Percentiles rank a stretch among this genome's conserved stretches.
Conservation (phyloP, 2,888 invertebrate genomes). For the Polyommatus iphigenia region DNA sequence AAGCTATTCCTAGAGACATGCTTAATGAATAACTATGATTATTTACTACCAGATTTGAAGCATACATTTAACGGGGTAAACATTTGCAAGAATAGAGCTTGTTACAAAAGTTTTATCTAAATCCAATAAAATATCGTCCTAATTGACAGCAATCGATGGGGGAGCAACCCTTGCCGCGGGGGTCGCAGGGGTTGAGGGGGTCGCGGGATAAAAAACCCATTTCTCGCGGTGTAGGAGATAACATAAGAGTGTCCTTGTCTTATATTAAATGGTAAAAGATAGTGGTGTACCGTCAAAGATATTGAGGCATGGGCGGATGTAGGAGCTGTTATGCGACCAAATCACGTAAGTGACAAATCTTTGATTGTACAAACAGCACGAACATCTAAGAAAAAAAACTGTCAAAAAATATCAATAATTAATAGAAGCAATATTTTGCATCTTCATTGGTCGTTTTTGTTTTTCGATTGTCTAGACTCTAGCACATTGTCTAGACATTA, state of each 20-base stretch:
- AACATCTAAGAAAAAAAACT: no score
- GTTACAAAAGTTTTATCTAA: constrained; percentile 22
- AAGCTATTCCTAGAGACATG: no score
- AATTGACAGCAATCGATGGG: constrained; percentile 43
- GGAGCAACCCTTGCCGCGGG: constrained; percentile 69
- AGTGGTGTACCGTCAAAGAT: background rate
- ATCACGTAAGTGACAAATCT: no score
- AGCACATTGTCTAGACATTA: no score
- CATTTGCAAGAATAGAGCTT: constrained; percentile 12
- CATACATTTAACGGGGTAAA: background rate
- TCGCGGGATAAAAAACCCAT: constrained; percentile 50
- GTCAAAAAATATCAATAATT: no score
- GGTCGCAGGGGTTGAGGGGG: background rate
- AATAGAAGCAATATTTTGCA: no score
- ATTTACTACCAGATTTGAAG: background rate
- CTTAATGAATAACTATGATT: background rate
- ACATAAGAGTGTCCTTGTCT: background rate
- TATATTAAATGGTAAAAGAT: background rate
- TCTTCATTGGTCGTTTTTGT: no score
- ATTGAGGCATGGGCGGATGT: background rate
- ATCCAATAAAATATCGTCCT: constrained; percentile 25
- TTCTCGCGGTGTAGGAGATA: constrained; percentile 47
- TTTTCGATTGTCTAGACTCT: no score
- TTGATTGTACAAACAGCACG: no score
- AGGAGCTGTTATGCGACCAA: no score